These are phyloP conservation scores for Eudasyphora cyanicolor DNA, from an alignment of 2,888 invertebrate genomes.

Conservation along the genomic window DNA sequence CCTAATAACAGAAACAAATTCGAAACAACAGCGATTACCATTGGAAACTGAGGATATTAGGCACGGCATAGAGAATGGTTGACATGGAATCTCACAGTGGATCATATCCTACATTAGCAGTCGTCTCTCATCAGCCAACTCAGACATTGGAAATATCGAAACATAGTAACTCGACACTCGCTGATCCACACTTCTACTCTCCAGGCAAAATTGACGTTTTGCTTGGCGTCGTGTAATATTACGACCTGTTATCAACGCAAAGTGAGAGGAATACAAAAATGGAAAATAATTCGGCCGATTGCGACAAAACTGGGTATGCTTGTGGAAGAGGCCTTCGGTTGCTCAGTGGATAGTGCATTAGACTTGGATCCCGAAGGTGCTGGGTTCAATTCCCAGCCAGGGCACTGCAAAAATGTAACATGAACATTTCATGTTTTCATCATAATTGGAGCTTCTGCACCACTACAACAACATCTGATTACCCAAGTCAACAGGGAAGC, in stretches of 20 bases:
- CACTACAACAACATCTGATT: too few relatives aligned
- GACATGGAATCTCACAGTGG: not conserved
- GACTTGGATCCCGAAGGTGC: too few relatives aligned
- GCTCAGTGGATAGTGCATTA: too few relatives aligned
- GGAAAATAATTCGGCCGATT: not conserved
- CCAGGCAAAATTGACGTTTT: not conserved
- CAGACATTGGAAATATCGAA: not conserved
- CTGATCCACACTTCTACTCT: not conserved
- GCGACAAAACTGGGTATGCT: not conserved
- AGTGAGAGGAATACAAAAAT: not conserved
- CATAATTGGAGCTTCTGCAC: too few relatives aligned
- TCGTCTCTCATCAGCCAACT: not conserved
- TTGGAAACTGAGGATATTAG: not conserved
- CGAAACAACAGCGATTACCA: not conserved
- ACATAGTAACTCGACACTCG: not conserved
- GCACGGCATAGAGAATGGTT: not conserved
- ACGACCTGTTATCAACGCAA: not conserved
- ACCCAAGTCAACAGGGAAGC: too few relatives aligned
- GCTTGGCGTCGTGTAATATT: not conserved
- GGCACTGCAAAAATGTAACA: too few relatives aligned
- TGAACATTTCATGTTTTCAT: too few relatives aligned
- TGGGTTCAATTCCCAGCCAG: too few relatives aligned
- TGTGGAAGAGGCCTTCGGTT: too few relatives aligned
- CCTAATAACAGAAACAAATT: not conserved
- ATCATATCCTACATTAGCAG: not conserved